A percentile compares a stretch with the other conserved stretches of the same genome.
These are phyloP conservation scores for Hozukius guyotensis DNA, from an alignment of 2,797 vertebrate genomes.

Conservation along the genomic window DNA sequence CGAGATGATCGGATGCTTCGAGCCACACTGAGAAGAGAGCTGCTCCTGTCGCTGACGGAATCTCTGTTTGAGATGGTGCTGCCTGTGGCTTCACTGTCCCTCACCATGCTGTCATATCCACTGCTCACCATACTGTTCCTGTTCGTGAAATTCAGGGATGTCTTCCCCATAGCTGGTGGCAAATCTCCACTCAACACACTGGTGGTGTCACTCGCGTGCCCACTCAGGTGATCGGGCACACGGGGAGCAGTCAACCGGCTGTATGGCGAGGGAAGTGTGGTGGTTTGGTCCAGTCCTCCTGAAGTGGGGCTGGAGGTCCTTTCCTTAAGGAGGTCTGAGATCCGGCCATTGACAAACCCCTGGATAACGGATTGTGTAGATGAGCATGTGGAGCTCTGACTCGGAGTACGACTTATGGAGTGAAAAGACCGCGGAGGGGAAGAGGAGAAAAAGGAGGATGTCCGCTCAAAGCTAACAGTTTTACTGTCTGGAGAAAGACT, in stretches of 20 bases:
- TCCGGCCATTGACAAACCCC: constrained; percentile 89
- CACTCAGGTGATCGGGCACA: constrained; percentile 87
- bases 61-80: constrained; percentile 90
- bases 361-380: constrained; percentile 88
- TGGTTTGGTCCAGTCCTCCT: constrained; percentile 80
- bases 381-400: constrained; percentile 86
- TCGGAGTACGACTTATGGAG: constrained; percentile 89
- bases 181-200: constrained; percentile 93
- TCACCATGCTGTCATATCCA: constrained; percentile 94
- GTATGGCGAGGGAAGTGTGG: constrained; percentile 90
- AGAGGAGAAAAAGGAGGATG: constrained; percentile 62
- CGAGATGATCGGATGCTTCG: constrained; percentile 88
- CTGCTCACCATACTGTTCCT: constrained; percentile 92
- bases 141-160: constrained; percentile 90
- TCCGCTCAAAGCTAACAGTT: constrained; percentile 73
- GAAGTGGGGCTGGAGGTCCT: constrained; percentile 71
- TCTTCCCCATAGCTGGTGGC: constrained; percentile 98
- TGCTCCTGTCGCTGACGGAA: constrained; percentile 93
- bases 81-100: constrained; percentile 94
- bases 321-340: constrained; percentile 90
- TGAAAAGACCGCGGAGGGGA: constrained; percentile 87
- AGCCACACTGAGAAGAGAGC: constrained; percentile 79
- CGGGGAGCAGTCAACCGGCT: constrained; percentile 93
- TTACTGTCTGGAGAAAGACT: constrained; percentile 88
- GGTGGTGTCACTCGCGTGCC: constrained; percentile 92